Evolutionary conservation across 2,888 invertebrate genomes (phyloP).

Genomic region (Rhagium mordax): DNA sequence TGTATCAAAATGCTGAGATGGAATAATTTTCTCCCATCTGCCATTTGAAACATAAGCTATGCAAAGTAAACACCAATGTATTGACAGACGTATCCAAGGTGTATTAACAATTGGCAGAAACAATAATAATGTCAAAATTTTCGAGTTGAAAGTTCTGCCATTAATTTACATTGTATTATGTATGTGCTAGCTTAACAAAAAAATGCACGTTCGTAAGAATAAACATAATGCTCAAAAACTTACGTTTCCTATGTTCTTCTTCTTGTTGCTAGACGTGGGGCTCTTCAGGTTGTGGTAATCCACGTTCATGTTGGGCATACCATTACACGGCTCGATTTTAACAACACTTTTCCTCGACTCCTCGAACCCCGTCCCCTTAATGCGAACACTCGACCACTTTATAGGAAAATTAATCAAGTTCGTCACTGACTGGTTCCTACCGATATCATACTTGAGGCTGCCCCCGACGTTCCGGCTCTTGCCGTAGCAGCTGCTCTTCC

Average conservation of each 20-base stretch:
- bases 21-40: too few relatives aligned
- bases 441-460: conserved; percentile 67
- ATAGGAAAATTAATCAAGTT: conserved; percentile 68
- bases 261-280: conserved; percentile 60
- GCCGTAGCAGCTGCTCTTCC: conserved; percentile 46
- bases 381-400: conserved; percentile 78
- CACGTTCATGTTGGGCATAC: conserved; percentile 64
- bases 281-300: conserved; percentile 64
- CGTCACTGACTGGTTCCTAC: conserved; percentile 64
- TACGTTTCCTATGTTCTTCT: conserved; percentile 68
- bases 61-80: too few relatives aligned
- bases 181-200: not conserved
- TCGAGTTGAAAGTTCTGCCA: too few relatives aligned
- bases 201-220: too few relatives aligned
- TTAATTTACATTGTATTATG: too few relatives aligned
- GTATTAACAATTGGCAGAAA: too few relatives aligned
- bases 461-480: conserved; percentile 60
- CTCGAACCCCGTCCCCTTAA: conserved; percentile 76
- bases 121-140: too few relatives aligned
- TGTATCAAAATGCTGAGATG: too few relatives aligned
- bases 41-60: too few relatives aligned
- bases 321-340: conserved; percentile 78
- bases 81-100: too few relatives aligned
- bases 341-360: conserved; percentile 77
- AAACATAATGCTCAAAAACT: conserved; percentile 56